These are phyloP conservation scores for Anthrax anthrax DNA, from an alignment of 2,888 invertebrate species.

Conservation along the genomic window DNA sequence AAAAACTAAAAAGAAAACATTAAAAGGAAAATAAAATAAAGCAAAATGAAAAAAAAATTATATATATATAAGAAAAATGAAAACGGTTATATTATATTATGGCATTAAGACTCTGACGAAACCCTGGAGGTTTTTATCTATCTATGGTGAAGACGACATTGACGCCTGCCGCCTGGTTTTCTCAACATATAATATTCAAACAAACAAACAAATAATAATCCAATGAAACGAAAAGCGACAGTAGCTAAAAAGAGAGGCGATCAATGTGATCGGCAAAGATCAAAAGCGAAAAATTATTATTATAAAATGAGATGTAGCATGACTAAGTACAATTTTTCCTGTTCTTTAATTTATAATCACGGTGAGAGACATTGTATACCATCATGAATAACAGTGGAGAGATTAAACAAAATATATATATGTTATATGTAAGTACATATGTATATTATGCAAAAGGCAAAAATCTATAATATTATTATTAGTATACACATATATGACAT, in stretches of 20 bases:
- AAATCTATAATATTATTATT: too few species aligned
- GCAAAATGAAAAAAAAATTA: not conserved
- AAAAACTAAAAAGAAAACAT: too few species aligned
- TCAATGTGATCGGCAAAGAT: conserved; percentile 19
- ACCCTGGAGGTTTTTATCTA: not conserved
- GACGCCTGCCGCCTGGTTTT: not conserved
- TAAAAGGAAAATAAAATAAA: too few species aligned
- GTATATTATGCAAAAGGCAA: too few species aligned
- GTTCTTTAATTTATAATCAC: not conserved
- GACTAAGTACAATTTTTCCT: conserved; percentile 33
- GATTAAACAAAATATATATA: too few species aligned
- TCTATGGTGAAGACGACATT: not conserved
- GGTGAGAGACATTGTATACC: too few species aligned
- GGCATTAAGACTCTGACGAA: not conserved
- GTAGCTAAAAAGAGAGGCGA: conserved; percentile 13
- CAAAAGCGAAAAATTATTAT: conserved; percentile 32
- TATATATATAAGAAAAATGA: not conserved
- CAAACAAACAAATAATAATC: not conserved
- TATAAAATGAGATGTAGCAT: conserved; percentile 33
- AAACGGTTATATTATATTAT: not conserved
- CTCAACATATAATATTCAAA: not conserved
- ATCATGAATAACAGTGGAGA: too few species aligned
- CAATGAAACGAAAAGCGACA: conserved; percentile 1
- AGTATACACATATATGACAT: too few species aligned
- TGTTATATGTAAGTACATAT: too few species aligned